These are phyloP conservation scores for Drosophila navojoa DNA, from an alignment of 1,140 invertebrate species.

Conservation along the genomic window DNA sequence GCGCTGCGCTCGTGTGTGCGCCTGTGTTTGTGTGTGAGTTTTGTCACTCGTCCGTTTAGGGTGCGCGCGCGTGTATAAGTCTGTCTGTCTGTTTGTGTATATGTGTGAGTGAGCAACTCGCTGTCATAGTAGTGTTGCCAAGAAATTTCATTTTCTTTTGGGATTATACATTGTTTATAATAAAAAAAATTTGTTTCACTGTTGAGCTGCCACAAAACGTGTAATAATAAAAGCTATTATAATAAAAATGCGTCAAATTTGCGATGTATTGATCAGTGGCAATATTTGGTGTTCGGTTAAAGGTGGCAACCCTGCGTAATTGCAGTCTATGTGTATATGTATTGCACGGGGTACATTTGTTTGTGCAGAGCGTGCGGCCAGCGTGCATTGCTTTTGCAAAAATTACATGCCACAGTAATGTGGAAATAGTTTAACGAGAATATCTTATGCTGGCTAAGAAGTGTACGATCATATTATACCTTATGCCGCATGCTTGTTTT, in stretches of 20 bases:
- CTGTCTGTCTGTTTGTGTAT: slow-evolving; percentile 38
- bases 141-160: slow-evolving; percentile 15
- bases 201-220: not conserved
- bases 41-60: slow-evolving; percentile 64
- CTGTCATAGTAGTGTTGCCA: slow-evolving; percentile 39
- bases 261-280: not conserved
- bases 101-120: slow-evolving; percentile 37
- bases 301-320: slow-evolving; percentile 76
- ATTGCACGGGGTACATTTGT: slow-evolving; percentile 64
- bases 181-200: not conserved
- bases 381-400: slow-evolving; percentile 63
- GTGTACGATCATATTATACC: slow-evolving; percentile 20
- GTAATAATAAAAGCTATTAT: not conserved
- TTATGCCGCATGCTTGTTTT: slow-evolving; percentile 45
- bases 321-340: slow-evolving; percentile 80
- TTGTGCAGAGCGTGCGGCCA: slow-evolving; percentile 73
- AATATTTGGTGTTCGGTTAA: slow-evolving; percentile 20
- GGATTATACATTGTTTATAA: not conserved
- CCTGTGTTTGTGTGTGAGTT: slow-evolving; percentile 51
- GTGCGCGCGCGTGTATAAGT: slow-evolving; percentile 70
- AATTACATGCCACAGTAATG: slow-evolving; percentile 37
- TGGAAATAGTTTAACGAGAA: slow-evolving; percentile 28
- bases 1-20: slow-evolving; percentile 55
- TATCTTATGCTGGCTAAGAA: slow-evolving; percentile 15
- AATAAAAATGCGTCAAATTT: not conserved